Evolutionary conservation across 2,113 vertebrate species (phyloP).

Genomic region (Chloropsis hardwickii): DNA sequence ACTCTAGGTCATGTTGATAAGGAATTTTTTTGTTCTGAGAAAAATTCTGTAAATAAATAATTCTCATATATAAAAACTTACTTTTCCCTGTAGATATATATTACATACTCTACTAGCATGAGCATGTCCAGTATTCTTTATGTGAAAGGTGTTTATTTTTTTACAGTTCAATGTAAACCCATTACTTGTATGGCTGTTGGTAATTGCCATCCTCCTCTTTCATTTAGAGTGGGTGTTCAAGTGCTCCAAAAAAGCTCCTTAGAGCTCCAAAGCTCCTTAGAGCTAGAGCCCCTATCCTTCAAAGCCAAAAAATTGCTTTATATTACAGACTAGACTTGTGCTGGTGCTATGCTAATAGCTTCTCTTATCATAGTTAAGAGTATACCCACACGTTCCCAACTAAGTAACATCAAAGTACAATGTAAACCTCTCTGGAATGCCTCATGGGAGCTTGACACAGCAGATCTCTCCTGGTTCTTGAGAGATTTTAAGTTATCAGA

Average conservation of each 20-base stretch:
- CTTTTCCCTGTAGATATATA: accelerated
- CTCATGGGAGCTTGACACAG: neutral
- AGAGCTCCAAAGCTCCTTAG: neutral
- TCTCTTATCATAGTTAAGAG: neutral
- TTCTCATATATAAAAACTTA: neutral
- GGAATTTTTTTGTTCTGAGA: neutral
- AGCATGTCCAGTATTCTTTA: neutral
- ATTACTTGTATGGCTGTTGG: neutral
- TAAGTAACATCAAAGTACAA: neutral
- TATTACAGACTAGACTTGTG: neutral
- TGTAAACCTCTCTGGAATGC: neutral
- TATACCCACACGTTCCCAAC: neutral
- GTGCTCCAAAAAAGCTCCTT: neutral
- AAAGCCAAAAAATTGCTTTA: neutral
- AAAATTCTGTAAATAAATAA: neutral
- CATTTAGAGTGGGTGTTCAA: neutral
- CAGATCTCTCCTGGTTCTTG: neutral
- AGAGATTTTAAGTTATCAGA: neutral
- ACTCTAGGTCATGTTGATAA: neutral
- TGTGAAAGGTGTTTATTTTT: neutral
- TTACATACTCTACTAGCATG: neutral
- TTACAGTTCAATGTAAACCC: neutral
- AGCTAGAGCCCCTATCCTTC: neutral
- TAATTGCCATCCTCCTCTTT: neutral
- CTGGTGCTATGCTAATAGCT: neutral